These are phyloP conservation scores for Drosophila pseudotalamancana DNA, from an alignment of 2,888 invertebrate species.

Conservation along the genomic window DNA sequence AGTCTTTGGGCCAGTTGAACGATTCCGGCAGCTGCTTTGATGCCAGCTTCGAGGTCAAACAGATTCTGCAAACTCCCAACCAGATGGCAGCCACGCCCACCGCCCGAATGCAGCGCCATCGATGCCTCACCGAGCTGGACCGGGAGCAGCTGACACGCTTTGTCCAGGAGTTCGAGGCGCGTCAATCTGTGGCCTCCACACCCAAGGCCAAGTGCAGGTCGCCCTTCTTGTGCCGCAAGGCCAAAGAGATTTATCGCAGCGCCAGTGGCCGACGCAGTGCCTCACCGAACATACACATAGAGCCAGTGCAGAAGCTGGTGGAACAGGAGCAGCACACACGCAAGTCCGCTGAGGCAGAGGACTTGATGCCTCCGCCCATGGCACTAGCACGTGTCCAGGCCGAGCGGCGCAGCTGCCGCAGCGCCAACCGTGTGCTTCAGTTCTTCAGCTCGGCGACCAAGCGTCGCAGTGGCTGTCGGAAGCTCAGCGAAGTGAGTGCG, in stretches of 20 bases:
- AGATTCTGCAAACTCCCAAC: conserved; percentile 74
- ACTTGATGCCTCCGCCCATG: conserved; percentile 61
- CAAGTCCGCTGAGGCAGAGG: conserved; percentile 60
- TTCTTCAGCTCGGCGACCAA: conserved; percentile 82
- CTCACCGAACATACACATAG: conserved; percentile 54
- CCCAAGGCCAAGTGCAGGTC: conserved; percentile 71
- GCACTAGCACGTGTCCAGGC: conserved; percentile 66
- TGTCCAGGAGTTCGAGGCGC: conserved; percentile 80
- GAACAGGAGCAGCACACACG: conserved; percentile 13
- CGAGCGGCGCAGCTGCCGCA: conserved; percentile 72
- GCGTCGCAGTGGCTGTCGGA: conserved; percentile 56
- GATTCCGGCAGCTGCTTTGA: conserved; percentile 84
- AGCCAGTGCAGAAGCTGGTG: conserved; percentile 29
- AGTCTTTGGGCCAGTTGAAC: conserved; percentile 81
- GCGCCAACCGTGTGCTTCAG: conserved; percentile 77
- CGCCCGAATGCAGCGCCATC: conserved; percentile 61
- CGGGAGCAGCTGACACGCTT: conserved; percentile 80
- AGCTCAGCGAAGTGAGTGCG: conserved; percentile 44
- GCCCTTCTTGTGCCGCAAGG: conserved; percentile 72
- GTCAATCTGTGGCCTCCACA: conserved; percentile 63
- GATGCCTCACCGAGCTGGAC: conserved; percentile 81
- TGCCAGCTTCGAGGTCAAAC: conserved; percentile 83
- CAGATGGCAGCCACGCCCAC: conserved; percentile 21
- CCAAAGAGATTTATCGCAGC: conserved; percentile 65
- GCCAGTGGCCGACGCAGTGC: conserved; percentile 67